Conservation (phyloP, 2,797 vertebrate species). For the Thaleichthys pacificus region DNA sequence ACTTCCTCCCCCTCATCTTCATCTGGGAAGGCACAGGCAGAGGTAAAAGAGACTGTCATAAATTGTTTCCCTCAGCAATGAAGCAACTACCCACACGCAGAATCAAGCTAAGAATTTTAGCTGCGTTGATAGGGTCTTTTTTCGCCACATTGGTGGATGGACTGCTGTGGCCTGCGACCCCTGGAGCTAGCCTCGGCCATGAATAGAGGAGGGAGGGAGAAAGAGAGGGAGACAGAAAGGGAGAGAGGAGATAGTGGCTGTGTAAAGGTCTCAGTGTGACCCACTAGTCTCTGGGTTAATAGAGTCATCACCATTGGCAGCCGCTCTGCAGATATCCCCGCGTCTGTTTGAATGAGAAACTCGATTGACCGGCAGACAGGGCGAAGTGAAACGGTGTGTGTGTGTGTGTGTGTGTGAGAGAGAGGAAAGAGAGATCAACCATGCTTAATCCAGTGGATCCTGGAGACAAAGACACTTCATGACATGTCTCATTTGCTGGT, state of each 20-base stretch:
- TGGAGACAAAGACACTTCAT: constrained; percentile 3
- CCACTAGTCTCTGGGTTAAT: constrained; percentile 49
- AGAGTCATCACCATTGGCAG: constrained; percentile 48
- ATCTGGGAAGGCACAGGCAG: constrained; percentile 3
- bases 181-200: constrained; percentile 34
- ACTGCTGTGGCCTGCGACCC: no score
- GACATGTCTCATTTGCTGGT: constrained; percentile 29
- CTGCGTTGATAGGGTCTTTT: neutral
- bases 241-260: constrained; percentile 33
- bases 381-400: constrained; percentile 17
- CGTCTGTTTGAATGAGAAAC: constrained; percentile 37
- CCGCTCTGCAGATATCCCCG: constrained; percentile 39
- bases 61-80: constrained; percentile 31
- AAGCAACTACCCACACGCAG: constrained; percentile 16
- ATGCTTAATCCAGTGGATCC: neutral
- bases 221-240: neutral
- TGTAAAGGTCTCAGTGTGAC: constrained; percentile 43
- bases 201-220: constrained; percentile 22
- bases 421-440: neutral
- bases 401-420: constrained; percentile 12
- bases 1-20: neutral
- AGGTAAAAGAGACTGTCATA: neutral
- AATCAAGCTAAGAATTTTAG: constrained; percentile 3
- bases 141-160: no score
- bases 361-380: constrained; percentile 23